Evolutionary conservation across 1,140 invertebrate genomes (phyloP).

Genomic region (Zaprionus camerounensis): DNA sequence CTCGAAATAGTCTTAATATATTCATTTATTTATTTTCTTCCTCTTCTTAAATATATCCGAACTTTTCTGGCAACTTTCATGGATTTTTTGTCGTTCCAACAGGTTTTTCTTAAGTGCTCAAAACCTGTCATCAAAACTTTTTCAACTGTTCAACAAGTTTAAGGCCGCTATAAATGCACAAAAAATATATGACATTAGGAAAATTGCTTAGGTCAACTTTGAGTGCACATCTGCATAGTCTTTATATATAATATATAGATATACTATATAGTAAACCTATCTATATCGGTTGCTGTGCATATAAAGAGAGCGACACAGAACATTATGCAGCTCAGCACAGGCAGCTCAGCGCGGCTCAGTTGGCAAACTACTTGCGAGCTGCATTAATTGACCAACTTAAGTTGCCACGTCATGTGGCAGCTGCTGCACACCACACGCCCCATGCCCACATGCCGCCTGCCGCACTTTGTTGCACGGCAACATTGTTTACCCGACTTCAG

Average conservation of each 20-base stretch:
- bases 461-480: constrained; percentile 8
- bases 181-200: neutral
- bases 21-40: neutral
- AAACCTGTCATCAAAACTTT: neutral
- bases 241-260: no score
- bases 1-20: no score
- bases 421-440: neutral
- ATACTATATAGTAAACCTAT: no score
- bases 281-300: no score
- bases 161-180: neutral
- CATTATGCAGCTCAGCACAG: neutral
- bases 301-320: no score
- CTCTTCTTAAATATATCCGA: neutral
- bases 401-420: constrained; percentile 3
- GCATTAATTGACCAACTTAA: constrained; percentile 11
- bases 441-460: neutral
- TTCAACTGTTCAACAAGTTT: neutral
- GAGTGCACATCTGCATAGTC: neutral
- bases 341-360: no score
- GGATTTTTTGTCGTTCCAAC: neutral
- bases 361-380: neutral
- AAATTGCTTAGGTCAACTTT: neutral
- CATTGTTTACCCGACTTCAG: neutral
- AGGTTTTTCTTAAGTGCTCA: neutral
- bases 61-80: neutral